These are phyloP conservation scores for Conus canariensis DNA, from an alignment of 2,888 invertebrate genomes.

Conservation along the genomic window DNA sequence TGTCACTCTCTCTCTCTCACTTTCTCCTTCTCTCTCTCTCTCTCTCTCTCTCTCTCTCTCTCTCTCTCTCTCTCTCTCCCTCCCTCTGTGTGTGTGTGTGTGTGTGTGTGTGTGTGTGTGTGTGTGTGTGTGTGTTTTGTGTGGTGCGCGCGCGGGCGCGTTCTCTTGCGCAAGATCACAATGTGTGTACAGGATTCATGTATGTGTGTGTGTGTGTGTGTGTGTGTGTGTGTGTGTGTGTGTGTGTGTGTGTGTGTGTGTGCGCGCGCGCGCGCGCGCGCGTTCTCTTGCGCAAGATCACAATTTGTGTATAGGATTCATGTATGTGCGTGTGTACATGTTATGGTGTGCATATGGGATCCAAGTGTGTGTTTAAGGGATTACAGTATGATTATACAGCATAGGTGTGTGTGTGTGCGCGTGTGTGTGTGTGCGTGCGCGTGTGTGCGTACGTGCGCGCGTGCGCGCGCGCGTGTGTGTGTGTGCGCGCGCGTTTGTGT, in stretches of 20 bases:
- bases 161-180: too few species aligned
- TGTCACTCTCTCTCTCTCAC: neutral
- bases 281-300: too few species aligned
- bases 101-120: conserved; percentile 6
- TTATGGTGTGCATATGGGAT: neutral
- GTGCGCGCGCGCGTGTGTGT: neutral
- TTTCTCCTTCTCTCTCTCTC: neutral
- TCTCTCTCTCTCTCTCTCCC: neutral
- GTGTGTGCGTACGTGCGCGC: neutral
- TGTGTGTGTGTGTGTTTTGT: conserved; percentile 6
- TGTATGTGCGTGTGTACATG: neutral
- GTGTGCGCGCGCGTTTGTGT: neutral
- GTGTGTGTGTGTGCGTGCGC: neutral
- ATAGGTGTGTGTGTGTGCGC: neutral
- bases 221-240: neutral
- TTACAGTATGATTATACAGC: neutral
- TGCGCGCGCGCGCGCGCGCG: too few species aligned
- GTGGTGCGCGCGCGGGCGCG: neutral
- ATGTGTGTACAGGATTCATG: neutral
- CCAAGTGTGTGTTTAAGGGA: neutral
- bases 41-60: conserved; percentile 4
- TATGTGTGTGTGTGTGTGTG: neutral
- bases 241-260: neutral
- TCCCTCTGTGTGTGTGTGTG: neutral
- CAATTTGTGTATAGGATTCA: neutral